Conservation (phyloP, 2,888 invertebrate genomes). For the Stenoptilia bipunctidactyla region DNA sequence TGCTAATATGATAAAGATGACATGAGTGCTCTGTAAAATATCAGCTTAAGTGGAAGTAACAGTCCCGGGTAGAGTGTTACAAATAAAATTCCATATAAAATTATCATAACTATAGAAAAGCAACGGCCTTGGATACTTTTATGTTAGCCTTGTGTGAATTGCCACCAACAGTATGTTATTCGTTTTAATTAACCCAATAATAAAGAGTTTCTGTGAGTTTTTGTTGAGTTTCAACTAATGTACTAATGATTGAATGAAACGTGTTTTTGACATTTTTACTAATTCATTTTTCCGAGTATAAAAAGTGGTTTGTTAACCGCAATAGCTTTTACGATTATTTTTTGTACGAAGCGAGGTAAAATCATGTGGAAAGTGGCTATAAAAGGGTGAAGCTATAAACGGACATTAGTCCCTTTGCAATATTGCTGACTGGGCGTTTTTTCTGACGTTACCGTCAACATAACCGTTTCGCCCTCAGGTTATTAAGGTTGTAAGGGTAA, state of each 20-base stretch:
- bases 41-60: too few relatives aligned
- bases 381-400: slow-evolving; percentile 53
- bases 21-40: too few relatives aligned
- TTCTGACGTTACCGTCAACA: slow-evolving; percentile 5
- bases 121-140: too few relatives aligned
- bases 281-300: neutral
- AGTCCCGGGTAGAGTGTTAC: too few relatives aligned
- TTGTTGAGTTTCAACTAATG: neutral
- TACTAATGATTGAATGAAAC: neutral
- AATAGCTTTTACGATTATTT: neutral
- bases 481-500: too few relatives aligned
- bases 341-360: neutral
- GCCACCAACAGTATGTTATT: neutral
- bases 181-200: neutral
- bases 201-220: neutral
- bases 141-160: neutral
- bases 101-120: neutral
- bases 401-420: slow-evolving; percentile 48
- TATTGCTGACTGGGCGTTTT: slow-evolving; percentile 34
- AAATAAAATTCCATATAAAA: neutral
- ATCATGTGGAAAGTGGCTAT: slow-evolving; percentile 32
- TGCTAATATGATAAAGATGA: too few relatives aligned
- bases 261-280: neutral
- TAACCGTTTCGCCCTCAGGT: neutral
- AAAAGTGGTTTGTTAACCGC: neutral